Base-by-base conservation (phyloP, 2,888 invertebrate genomes). In the Teinopalpus imperialis region DNA sequence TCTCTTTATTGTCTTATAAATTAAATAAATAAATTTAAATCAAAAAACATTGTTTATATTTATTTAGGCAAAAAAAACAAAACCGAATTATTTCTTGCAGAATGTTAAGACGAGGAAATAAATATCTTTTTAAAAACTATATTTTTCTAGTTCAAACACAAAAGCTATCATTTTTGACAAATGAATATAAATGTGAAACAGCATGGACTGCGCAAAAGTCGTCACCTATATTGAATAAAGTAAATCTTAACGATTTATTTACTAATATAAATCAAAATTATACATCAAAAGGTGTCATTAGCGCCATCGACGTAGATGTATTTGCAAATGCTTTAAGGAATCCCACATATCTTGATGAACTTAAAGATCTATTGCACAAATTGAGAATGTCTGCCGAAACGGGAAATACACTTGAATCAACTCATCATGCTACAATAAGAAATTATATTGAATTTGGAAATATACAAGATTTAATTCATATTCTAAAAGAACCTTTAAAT, bases 271-370 rank as follows among this genome's bases (percentile, higher is more conserved):
- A 95, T 46, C 91, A 92, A 58, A 92, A 91, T 54, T 93, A 91
- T 64, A 82, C 91, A 30, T 89, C 86, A 24, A 89, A 89, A 44
- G 91, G 91, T 8, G 90, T 90, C 55, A 90, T 94, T 8, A 94
- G 92, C 74, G 93, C 95, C 1, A 90, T 97, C 14, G 97, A 97
- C 74, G 90, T 97, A 4, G 97, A 97, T 68, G 89, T 97, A 58
- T 95, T 94, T 74, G 93, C 92, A 0, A 95, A 96, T 78, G 90
- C 90, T 12, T 67, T 94, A 2, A 85, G 77, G 27, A 90, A 91
- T 40, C 70, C 86, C 0, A 67, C 63, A 1, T 90, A 93, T 59
- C 65, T 92, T 0, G 93, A 95, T 23, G 95, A 96, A 75, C 71
- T 96, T 4, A 90, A 93, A 52, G 94, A 94, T 69, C 70, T 96